Evolutionary conservation across 2,888 invertebrate species (phyloP).

Genomic region (Theristus sp.): DNA sequence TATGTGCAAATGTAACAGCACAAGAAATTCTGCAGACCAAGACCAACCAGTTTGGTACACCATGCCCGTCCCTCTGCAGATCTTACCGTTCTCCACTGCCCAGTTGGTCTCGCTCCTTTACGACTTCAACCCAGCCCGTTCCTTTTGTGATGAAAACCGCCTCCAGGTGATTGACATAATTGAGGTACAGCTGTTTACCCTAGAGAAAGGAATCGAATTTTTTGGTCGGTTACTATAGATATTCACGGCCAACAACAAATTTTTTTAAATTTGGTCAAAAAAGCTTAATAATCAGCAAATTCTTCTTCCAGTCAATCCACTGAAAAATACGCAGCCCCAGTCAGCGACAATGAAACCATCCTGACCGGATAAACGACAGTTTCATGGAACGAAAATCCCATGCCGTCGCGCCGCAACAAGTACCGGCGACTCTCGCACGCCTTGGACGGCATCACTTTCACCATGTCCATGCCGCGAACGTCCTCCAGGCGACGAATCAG

Average conservation of each 20-base stretch:
- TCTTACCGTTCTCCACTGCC: neutral
- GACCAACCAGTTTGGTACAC: too few relatives aligned
- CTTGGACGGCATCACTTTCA: neutral
- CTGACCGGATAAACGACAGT: neutral
- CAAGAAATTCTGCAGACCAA: too few relatives aligned
- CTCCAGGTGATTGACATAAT: constrained; percentile 1
- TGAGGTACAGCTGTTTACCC: neutral
- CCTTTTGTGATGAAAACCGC: constrained; percentile 1
- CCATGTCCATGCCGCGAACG: too few relatives aligned
- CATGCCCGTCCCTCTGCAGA: too few relatives aligned
- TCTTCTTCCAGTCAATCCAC: neutral
- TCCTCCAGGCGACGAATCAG: too few relatives aligned
- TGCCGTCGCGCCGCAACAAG: neutral
- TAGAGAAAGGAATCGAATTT: too few relatives aligned
- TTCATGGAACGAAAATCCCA: constrained; percentile 3
- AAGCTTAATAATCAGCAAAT: neutral
- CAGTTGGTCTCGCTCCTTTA: neutral
- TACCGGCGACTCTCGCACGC: constrained; percentile 2
- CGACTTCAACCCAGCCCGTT: constrained; percentile 1
- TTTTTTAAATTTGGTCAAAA: too few relatives aligned
- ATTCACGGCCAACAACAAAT: too few relatives aligned
- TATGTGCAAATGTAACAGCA: too few relatives aligned
- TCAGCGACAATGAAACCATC: neutral
- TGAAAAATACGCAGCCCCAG: too few relatives aligned
- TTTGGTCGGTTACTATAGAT: too few relatives aligned